phyloP scores from a whole-genome alignment of 2,888 invertebrate species.

The Polyommatus iphigenia region DNA sequence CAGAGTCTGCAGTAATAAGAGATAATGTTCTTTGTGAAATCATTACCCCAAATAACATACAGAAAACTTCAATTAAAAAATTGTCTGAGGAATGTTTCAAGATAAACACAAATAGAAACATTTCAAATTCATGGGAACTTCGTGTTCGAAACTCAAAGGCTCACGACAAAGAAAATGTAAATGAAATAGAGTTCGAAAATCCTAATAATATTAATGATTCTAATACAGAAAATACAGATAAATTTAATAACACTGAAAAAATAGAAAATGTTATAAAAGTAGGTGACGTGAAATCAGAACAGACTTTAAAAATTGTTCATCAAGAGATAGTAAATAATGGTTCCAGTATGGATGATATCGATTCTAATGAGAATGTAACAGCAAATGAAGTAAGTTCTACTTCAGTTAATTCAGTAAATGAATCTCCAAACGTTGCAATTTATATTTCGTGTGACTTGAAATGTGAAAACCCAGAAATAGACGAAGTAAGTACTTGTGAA shows the following conservation, averaged over 20 bases:
- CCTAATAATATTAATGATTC: not conserved
- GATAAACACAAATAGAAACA: not conserved
- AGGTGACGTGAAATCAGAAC: not conserved
- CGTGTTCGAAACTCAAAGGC: not conserved
- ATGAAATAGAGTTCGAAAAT: not conserved
- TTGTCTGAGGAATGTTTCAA: not conserved
- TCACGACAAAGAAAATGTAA: not conserved
- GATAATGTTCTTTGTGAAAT: not conserved
- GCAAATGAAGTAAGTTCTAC: slow-evolving; percentile 37
- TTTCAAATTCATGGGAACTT: not conserved
- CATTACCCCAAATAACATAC: not conserved
- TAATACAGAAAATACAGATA: not conserved
- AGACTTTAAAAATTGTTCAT: not conserved
- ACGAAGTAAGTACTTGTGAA: not conserved
- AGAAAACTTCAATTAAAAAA: not conserved
- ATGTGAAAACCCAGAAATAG: slow-evolving; percentile 32
- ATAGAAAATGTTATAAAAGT: not conserved
- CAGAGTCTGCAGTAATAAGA: not conserved
- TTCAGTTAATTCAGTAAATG: not conserved
- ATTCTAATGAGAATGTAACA: not conserved
- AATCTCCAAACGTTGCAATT: not conserved
- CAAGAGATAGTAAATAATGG: not conserved
- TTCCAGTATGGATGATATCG: not conserved
- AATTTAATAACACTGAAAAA: not conserved
- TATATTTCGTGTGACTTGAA: not conserved